Base-by-base conservation (phyloP, 2,888 invertebrate genomes). In the Pristionchus maxplancki region DNA sequence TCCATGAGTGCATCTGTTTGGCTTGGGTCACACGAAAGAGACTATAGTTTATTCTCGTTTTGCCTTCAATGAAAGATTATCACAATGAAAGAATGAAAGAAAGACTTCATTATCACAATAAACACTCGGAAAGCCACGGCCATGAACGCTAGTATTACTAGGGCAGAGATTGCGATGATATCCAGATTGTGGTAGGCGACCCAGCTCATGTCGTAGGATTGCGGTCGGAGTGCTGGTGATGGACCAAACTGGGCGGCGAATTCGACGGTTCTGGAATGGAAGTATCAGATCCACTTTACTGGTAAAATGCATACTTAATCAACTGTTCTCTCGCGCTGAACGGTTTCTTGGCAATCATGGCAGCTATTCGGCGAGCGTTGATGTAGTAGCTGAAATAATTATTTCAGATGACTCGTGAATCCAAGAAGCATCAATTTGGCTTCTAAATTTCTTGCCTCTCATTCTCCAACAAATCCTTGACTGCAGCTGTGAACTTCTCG, bases 221-320 rank as follows among this genome's bases (percentile, higher is more conserved):
- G n/a, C 8, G 83, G 83, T 37, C 83, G 40, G n/a, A 84, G 83
- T 11, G 83, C 53, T 3, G 83, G 58, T 2, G 83, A 53, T 31
- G 83, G 37, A 37, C 83, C 83, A 37, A 84, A 90, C 88, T 81
- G 81, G 8, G 89, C 90, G 5, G 89, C 90, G 78, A 89, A 90
- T 50, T 89, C 90, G 5, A 89, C 88, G 67, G 89, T 82, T 81
- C 53, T 87, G 67, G 15, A 67, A 67, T 58, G n/a, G 0, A 9
- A 24, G 28, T 28, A 31, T 31, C 13, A 31, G 11, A 17, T 67
- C 31, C 0, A 20, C 15, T 40, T 9, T 4, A 74, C 17, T 74
- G 17, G 34, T 17, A 17, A 67, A n/a, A n/a, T n/a, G n/a, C n/a
- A n/a, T 5, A 74, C 71, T 24, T 74, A 1, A 74, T 74, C 71